phyloP scores from a whole-genome alignment of 1,140 invertebrate species.

The Platyscapa corneri region DNA sequence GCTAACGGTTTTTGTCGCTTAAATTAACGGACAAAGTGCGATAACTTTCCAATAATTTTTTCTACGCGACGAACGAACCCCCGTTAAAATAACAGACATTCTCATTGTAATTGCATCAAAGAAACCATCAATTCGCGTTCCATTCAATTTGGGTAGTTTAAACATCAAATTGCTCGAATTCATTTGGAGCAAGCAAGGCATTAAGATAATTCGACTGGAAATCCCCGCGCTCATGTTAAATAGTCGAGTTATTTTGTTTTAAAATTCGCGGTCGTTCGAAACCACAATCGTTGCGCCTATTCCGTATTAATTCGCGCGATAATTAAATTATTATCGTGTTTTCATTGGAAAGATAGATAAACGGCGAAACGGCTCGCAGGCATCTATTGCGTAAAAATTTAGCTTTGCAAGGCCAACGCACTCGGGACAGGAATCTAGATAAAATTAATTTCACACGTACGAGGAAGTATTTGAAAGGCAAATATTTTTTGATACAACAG shows the following conservation, averaged over 20 bases:
- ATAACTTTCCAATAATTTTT: background rate
- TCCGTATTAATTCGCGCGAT: no score
- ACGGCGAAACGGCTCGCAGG: no score
- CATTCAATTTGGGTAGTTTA: conserved; percentile 13
- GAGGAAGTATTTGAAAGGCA: conserved; percentile 10
- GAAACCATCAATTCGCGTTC: conserved; percentile 7
- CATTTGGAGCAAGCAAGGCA: background rate
- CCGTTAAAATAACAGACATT: conserved; percentile 28
- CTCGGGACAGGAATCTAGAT: background rate
- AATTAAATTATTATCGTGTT: background rate
- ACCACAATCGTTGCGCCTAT: background rate
- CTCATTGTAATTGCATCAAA: conserved; percentile 2
- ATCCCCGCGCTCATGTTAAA: background rate
- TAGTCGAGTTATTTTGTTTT: background rate
- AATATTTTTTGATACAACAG: conserved; percentile 7
- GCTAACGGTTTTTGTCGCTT: conserved; percentile 9
- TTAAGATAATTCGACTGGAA: background rate
- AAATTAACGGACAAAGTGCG: conserved; percentile 8
- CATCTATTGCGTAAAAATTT: background rate
- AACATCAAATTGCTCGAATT: conserved; percentile 15
- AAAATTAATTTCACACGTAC: background rate
- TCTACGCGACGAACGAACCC: background rate
- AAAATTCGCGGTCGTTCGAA: background rate
- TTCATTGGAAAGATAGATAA: background rate
- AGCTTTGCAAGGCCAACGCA: background rate